Evolutionary conservation across 2,797 vertebrate species (phyloP).

Genomic region (Dromococcyx pavoninus): DNA sequence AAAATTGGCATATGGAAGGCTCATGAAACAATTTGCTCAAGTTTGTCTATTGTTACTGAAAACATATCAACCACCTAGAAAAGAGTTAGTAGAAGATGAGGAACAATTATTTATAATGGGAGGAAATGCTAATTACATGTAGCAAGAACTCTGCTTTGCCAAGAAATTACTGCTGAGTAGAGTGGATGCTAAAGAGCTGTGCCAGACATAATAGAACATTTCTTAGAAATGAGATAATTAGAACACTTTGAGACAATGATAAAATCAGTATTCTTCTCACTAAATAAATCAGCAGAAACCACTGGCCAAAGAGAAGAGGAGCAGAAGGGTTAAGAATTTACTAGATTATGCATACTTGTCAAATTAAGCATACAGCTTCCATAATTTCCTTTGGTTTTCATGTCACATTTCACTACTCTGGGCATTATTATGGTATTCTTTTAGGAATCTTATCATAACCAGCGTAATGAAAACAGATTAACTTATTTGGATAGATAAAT

Average conservation of each 20-base stretch:
- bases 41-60: slow-evolving; percentile 1
- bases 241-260: neutral
- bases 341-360: neutral
- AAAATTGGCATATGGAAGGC: neutral
- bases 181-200: neutral
- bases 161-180: neutral
- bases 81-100: slow-evolving; percentile 45
- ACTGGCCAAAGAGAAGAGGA: neutral
- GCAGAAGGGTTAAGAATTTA: slow-evolving; percentile 25
- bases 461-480: slow-evolving; percentile 15
- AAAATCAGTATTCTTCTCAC: slow-evolving; percentile 12
- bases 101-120: slow-evolving; percentile 40
- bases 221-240: slow-evolving; percentile 42
- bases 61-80: neutral
- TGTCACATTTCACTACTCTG: slow-evolving; percentile 8
- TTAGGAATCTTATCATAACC: slow-evolving; percentile 7
- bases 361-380: slow-evolving; percentile 7
- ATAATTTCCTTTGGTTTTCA: neutral
- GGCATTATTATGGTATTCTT: neutral
- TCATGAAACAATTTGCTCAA: neutral
- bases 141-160: neutral
- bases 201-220: slow-evolving; percentile 22
- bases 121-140: slow-evolving; percentile 43
- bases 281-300: neutral
- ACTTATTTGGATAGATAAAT: neutral